Evolutionary conservation across 2,113 vertebrate genomes (phyloP).

Genomic region (Progne subis): DNA sequence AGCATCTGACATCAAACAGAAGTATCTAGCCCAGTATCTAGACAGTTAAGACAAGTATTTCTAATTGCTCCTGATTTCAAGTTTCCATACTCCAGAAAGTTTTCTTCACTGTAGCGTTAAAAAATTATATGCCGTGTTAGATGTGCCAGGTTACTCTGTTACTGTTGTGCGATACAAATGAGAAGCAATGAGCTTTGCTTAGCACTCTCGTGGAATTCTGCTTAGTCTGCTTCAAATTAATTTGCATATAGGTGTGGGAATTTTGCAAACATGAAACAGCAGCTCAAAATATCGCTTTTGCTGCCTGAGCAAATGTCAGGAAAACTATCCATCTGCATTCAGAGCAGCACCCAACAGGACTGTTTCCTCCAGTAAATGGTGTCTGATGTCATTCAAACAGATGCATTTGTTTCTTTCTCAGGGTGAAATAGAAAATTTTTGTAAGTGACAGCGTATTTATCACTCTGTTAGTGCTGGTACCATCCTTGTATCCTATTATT

Average conservation of each 20-base stretch:
- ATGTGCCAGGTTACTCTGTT: background rate
- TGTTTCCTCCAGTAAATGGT: background rate
- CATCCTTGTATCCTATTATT: background rate
- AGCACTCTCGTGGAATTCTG: background rate
- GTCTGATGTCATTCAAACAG: conserved; percentile 18
- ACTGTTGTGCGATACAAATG: background rate
- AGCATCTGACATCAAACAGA: background rate
- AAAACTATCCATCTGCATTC: conserved; percentile 22
- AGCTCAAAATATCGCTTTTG: conserved; percentile 46
- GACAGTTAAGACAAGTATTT: background rate
- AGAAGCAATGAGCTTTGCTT: background rate
- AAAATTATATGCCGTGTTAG: background rate
- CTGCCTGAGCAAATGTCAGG: background rate
- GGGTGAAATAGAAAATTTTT: conserved; percentile 5
- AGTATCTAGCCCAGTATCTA: background rate
- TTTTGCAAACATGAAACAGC: conserved; percentile 30
- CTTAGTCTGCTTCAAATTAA: conserved; percentile 9
- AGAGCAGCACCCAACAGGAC: background rate
- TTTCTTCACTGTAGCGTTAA: background rate
- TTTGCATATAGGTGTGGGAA: conserved; percentile 14
- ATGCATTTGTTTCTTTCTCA: conserved; percentile 14
- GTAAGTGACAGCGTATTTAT: conserved; percentile 3
- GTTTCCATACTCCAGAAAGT: background rate
- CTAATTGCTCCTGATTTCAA: background rate
- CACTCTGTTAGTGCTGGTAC: background rate